Percentiles rank a stretch among this genome's conserved stretches.
phyloP scores from a whole-genome alignment of 2,888 invertebrate genomes.

The Sceliomorpha sp. region DNA sequence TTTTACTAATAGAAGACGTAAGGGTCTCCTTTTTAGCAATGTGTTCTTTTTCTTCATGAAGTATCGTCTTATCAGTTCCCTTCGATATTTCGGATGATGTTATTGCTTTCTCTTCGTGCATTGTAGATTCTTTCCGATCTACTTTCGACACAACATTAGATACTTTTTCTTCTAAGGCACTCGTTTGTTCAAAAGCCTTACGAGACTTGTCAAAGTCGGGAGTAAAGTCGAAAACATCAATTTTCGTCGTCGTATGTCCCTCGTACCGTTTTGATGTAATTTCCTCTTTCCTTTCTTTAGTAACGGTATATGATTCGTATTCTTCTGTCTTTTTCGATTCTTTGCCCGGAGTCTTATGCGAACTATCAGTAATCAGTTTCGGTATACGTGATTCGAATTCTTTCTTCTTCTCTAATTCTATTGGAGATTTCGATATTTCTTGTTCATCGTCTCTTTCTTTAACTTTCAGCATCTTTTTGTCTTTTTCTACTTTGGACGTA shows the following conservation, averaged over 20 bases:
- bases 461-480: conserved; percentile 58
- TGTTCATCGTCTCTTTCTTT: conserved; percentile 56
- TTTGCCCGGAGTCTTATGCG: conserved; percentile 42
- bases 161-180: conserved; percentile 42
- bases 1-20: conserved; percentile 65
- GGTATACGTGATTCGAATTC: conserved; percentile 73
- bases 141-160: conserved; percentile 65
- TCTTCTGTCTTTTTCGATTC: conserved; percentile 53
- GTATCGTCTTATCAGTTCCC: conserved; percentile 66
- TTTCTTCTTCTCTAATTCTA: conserved; percentile 45
- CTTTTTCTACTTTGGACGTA: conserved; percentile 68
- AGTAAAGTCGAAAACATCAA: conserved; percentile 62
- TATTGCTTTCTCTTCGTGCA: conserved; percentile 67
- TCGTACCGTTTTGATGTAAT: conserved; percentile 65
- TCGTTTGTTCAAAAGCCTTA: conserved; percentile 63
- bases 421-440: conserved; percentile 13
- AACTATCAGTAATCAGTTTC: conserved; percentile 60
- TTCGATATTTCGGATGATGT: conserved; percentile 68
- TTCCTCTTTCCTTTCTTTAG: conserved; percentile 68
- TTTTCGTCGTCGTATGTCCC: conserved; percentile 63
- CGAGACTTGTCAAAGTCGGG: conserved; percentile 63
- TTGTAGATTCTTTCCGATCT: conserved; percentile 67
- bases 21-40: conserved; percentile 66
- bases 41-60: conserved; percentile 69
- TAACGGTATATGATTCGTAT: conserved; percentile 54